Base-by-base conservation (phyloP, 2,888 invertebrate genomes). In the Campoplex capitator region DNA sequence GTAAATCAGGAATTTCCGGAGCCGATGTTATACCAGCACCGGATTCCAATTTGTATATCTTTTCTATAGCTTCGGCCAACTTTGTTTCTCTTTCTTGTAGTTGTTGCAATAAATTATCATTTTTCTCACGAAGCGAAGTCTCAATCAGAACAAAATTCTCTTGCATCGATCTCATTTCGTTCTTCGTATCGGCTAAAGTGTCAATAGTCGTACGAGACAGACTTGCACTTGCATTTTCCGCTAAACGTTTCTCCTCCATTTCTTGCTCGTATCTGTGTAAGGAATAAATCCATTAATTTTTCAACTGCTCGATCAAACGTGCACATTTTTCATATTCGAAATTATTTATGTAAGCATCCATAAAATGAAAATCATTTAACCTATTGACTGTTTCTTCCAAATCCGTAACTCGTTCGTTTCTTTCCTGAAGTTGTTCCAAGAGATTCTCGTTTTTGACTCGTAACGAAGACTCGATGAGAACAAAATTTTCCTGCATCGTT, bases 121-220 rank as follows among this genome's bases (percentile, higher is more conserved):
- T 96, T 93, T 97, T 97, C 32, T 96, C 95, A 92, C 97, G 97
- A 95, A 97, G 96, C 86, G 97, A 96, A 73, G 95, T 95, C 95
- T 98, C 97, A 93, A 96, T 95, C 16, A 95, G 95, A 65, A 97
- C 95, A 92, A 97, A 97, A 93, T 97, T 97, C 91, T 97, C 96
- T 94, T 98, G 98, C 97, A 97, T 97, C 91, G 96, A 96, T 90
- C 96, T 96, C 97, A 97, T 97, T 93, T 97, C 97, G 89, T 97
- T 96, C 91, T 96, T 96, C 11, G 97, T 97, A 87, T 98, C 97
- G 92, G 97, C 97, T 77, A 97, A 95, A 90, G 97, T 96, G 91
- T 96, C 96, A 89, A 97, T 95, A 56, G 97, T 96, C 51, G 93
- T 91, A 32, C 93, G 93, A 56, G 93, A 93, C 68, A 92, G 91